Evolutionary conservation across 2,797 vertebrate species (phyloP).

Genomic region (Hyperoplus lanceolatus): DNA sequence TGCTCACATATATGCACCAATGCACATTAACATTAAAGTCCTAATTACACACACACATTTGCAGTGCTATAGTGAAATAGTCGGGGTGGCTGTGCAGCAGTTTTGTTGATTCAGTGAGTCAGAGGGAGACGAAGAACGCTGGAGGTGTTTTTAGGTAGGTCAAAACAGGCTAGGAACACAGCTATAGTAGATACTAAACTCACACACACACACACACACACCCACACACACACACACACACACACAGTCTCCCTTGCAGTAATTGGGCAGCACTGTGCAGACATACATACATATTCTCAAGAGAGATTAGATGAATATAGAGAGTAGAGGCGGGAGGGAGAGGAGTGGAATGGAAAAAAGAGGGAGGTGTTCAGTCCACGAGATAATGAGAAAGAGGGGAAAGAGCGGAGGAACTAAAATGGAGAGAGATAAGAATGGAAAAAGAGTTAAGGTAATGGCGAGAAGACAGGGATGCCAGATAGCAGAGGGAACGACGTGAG

Average conservation of each 20-base stretch:
- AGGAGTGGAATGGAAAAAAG: slow-evolving; percentile 64
- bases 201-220: slow-evolving; percentile 45
- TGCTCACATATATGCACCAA: slow-evolving; percentile 39
- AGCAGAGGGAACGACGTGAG: neutral
- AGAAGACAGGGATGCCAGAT: slow-evolving; percentile 24
- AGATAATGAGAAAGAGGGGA: slow-evolving; percentile 67
- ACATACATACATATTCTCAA: slow-evolving; percentile 76
- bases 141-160: slow-evolving; percentile 79
- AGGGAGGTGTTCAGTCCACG: slow-evolving; percentile 56
- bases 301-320: slow-evolving; percentile 71
- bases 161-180: slow-evolving; percentile 68
- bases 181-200: slow-evolving; percentile 62
- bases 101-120: slow-evolving; percentile 78
- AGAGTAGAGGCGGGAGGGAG: slow-evolving; percentile 49
- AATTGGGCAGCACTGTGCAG: slow-evolving; percentile 80
- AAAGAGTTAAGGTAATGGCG: slow-evolving; percentile 55
- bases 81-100: slow-evolving; percentile 43
- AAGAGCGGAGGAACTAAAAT: slow-evolving; percentile 45
- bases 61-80: slow-evolving; percentile 12
- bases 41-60: slow-evolving; percentile 38
- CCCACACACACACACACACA: slow-evolving; percentile 46
- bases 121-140: slow-evolving; percentile 73
- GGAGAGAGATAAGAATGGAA: slow-evolving; percentile 57
- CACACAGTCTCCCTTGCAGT: slow-evolving; percentile 68
- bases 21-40: slow-evolving; percentile 50